These are phyloP conservation scores for Micrastur ruficollis DNA, from an alignment of 2,797 vertebrate genomes.

Conservation along the genomic window DNA sequence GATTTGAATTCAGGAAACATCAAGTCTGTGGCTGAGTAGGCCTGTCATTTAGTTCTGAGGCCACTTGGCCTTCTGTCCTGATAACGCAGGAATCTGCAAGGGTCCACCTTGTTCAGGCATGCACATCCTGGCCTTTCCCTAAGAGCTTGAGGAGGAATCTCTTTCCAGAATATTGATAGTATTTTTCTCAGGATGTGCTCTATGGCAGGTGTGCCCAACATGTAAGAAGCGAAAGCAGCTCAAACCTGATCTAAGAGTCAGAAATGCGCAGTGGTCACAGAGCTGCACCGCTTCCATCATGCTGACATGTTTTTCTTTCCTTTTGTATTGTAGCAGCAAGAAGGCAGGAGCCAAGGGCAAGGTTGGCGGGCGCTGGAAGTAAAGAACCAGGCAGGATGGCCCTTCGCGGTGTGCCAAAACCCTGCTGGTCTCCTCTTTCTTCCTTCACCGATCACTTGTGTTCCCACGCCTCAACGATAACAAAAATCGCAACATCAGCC, in stretches of 20 bases:
- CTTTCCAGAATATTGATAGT: background rate
- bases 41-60: background rate
- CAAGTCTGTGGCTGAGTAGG: background rate
- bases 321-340: conserved; percentile 89
- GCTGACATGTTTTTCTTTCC: conserved; percentile 5
- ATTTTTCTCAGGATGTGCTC: background rate
- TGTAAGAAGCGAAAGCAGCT: background rate
- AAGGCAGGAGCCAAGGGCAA: conserved; percentile 87
- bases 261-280: background rate
- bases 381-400: conserved; percentile 56
- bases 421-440: conserved; percentile 26
- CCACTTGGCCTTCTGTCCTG: background rate
- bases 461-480: background rate
- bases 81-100: background rate
- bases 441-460: conserved; percentile 13
- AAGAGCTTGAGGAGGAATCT: background rate
- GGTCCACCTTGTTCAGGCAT: background rate
- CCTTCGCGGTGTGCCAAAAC: background rate
- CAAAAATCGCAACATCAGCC: background rate
- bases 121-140: background rate
- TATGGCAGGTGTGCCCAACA: background rate
- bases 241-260: background rate
- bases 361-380: conserved; percentile 95
- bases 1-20: background rate
- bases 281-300: background rate